Evolutionary conservation across 1,140 invertebrate genomes (phyloP), one percentile per base, ranked within the genome.

Genomic region (Pogonognathellus flavescens): DNA sequence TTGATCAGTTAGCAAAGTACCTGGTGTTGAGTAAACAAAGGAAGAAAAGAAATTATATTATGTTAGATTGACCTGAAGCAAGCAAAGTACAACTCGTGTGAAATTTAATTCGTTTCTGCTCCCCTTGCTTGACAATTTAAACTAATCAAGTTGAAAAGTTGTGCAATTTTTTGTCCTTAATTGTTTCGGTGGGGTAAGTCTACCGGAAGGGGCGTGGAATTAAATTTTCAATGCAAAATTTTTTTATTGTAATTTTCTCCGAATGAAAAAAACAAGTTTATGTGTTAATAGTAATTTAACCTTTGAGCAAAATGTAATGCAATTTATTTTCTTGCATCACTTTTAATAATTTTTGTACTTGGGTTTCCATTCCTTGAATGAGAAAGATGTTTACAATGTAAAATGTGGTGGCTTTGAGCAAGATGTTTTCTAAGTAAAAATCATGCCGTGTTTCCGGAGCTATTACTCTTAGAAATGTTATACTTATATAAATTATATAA

Each of bases 241-340:
- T 14, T 57, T 57, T 57, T 9, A n/a, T 57, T 57, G 0, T n/a
- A 18, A 1, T 49, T n/a, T 76, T 16, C 11, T 25, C 31, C 31
- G 70, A 76, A 76, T 76, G 70, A 16, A 76, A 16, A 76, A 76
- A 76, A 76, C 70, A 76, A 76, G 41, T 76, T 76, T 76, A 18
- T 49, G 31, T n/a, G 53, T 57, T 57, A n/a, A 14, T 57, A 57
- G 53, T 9, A 3, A 25, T 60, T 20, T 20, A 25, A 31, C 70
- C 70, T 76, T n/a, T 49, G 41, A 76, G 70, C 31, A n/a, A 18
- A 76, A 49, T 50, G 1, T 41, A 41, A 6, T 41, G 31, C 31
- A 41, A 20, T 10, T 66, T 60, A 20, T 60, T 20, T 5, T 20
- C 62, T 66, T 66, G 62, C 62, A 25, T 66, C 62, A 66, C 62